Percentiles rank a stretch among this genome's conserved stretches.
phyloP scores from a whole-genome alignment of 2,797 vertebrate species.

The Bryconaethiops microstoma region DNA sequence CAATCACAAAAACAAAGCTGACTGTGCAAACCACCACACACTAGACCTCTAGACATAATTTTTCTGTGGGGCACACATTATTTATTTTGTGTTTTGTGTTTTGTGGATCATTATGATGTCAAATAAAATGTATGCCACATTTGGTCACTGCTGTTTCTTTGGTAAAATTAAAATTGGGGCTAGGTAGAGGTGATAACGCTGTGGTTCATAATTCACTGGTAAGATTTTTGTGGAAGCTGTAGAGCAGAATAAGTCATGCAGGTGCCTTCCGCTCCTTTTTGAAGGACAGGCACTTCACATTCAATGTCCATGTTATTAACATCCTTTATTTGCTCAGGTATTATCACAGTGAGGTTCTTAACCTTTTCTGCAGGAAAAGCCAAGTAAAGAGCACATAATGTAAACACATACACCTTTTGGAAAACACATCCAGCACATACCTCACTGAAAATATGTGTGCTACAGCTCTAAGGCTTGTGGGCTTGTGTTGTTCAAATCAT shows the following conservation, averaged over 20 bases:
- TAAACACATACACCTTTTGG: neutral
- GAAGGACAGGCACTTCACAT: neutral
- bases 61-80: constrained; percentile 37
- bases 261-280: neutral
- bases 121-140: constrained; percentile 74
- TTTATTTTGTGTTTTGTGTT: constrained; percentile 72
- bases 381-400: neutral
- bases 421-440: neutral
- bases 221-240: neutral
- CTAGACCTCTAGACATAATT: neutral
- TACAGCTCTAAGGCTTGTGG: neutral
- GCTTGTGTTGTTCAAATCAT: neutral
- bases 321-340: neutral
- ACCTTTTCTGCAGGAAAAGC: neutral
- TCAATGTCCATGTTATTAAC: neutral
- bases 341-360: neutral
- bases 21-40: constrained; percentile 11
- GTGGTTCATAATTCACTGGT: neutral
- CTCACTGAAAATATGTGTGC: neutral
- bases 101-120: constrained; percentile 80
- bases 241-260: neutral
- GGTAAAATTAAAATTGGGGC: neutral
- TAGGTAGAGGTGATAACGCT: neutral
- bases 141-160: constrained; percentile 11
- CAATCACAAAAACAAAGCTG: neutral